Percentiles rank a stretch among this genome's conserved stretches.
These are phyloP conservation scores for Trachymyrmex septentrionalis DNA, from an alignment of 1,140 invertebrate species.

Conservation along the genomic window DNA sequence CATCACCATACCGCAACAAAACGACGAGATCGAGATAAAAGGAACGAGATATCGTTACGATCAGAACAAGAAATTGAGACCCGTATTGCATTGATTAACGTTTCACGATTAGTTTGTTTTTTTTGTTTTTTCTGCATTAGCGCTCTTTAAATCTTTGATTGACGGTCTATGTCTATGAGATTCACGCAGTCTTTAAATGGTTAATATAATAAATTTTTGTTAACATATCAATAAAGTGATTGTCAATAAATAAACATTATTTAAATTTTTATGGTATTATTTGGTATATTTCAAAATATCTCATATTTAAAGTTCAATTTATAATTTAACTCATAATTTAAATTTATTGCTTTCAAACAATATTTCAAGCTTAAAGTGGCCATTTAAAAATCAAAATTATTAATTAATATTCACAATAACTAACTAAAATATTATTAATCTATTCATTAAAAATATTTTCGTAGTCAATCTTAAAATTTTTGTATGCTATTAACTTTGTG, in stretches of 20 bases:
- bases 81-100: constrained; percentile 22
- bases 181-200: background rate
- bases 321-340: background rate
- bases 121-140: constrained; percentile 16
- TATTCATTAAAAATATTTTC: background rate
- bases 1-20: background rate
- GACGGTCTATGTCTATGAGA: background rate
- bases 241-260: background rate
- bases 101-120: constrained; percentile 7
- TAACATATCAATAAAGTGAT: background rate
- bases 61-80: background rate
- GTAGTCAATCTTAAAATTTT: background rate
- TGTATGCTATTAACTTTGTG: background rate
- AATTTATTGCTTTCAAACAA: background rate
- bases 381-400: background rate
- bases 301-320: background rate
- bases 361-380: background rate
- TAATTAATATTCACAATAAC: background rate
- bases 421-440: background rate
- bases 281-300: background rate
- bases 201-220: constrained; percentile 8
- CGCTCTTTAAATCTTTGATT: constrained; percentile 24
- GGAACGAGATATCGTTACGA: constrained; percentile 19
- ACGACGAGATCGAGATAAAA: background rate
- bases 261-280: background rate